Percentiles rank a stretch among this genome's conserved stretches.
These are phyloP conservation scores for Microctonus aethiopoides DNA, from an alignment of 2,888 invertebrate genomes.

Conservation along the genomic window DNA sequence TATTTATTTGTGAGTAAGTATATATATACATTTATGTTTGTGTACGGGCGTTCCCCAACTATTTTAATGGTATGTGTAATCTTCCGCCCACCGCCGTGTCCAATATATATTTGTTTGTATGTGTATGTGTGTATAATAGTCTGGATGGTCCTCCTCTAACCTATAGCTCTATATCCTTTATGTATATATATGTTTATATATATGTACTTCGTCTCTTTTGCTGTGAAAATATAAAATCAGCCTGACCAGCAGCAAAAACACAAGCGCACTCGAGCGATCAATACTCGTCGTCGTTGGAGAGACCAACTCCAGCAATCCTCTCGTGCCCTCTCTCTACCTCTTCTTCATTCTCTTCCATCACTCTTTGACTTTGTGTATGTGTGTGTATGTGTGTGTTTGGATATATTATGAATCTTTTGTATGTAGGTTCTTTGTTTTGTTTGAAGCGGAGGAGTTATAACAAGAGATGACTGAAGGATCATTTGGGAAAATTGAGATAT, in stretches of 20 bases:
- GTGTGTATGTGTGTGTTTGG: too few relatives aligned
- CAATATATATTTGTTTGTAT: conserved; percentile 44
- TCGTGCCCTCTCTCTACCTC: conserved; percentile 22
- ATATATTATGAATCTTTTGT: too few relatives aligned
- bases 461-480: too few relatives aligned
- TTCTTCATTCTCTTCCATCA: not conserved
- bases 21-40: not conserved
- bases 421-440: not conserved
- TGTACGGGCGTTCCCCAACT: conserved; percentile 22
- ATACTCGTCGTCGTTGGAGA: conserved; percentile 54
- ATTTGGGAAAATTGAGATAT: too few relatives aligned
- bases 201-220: not conserved
- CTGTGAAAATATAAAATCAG: conserved; percentile 60
- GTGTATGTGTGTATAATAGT: conserved; percentile 26
- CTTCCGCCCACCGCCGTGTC: conserved; percentile 47
- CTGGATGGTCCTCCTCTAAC: conserved; percentile 58
- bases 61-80: conserved; percentile 13
- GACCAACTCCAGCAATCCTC: conserved; percentile 46
- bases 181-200: not conserved
- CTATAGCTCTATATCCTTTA: too few relatives aligned
- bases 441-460: not conserved
- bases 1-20: not conserved
- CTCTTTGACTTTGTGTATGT: conserved; percentile 1
- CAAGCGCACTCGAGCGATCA: conserved; percentile 50
- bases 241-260: conserved; percentile 48